Conservation (phyloP, 2,113 vertebrate genomes). For the Sceloporus undulatus region DNA sequence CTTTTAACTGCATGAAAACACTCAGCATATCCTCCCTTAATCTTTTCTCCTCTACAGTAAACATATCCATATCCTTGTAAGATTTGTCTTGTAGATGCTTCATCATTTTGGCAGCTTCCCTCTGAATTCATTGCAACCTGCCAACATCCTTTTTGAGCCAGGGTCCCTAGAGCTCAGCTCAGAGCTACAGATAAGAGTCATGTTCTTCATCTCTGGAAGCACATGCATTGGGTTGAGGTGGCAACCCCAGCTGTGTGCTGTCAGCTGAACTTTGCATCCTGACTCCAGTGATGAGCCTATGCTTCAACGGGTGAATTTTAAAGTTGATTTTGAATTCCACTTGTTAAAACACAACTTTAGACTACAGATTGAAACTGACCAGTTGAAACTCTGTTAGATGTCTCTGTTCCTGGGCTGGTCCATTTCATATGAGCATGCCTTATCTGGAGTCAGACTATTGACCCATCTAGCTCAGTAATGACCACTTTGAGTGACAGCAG, state of each 20-base stretch:
- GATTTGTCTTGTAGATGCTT: slow-evolving; percentile 4
- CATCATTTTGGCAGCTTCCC: not conserved
- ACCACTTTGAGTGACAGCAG: no score
- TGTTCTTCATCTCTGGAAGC: not conserved
- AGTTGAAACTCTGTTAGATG: not conserved
- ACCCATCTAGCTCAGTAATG: no score
- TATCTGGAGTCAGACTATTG: no score
- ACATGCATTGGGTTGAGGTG: not conserved
- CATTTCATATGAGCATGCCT: not conserved
- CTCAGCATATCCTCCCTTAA: not conserved
- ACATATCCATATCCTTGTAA: not conserved
- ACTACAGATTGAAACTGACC: no score
- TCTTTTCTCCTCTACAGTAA: not conserved
- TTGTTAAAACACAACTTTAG: not conserved
- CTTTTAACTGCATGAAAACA: not conserved
- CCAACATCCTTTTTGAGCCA: not conserved
- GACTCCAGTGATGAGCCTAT: not conserved
- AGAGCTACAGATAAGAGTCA: not conserved
- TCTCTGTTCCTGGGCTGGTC: not conserved
- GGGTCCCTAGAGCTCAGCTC: not conserved
- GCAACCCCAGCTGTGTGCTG: not conserved
- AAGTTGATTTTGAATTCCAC: not conserved
- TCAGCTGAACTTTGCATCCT: not conserved
- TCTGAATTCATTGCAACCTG: not conserved
- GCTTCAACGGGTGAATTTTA: not conserved